Percentiles rank a stretch among this genome's conserved stretches.
These are phyloP conservation scores for Itoplectis maculator DNA, from an alignment of 2,888 invertebrate species.

Conservation along the genomic window DNA sequence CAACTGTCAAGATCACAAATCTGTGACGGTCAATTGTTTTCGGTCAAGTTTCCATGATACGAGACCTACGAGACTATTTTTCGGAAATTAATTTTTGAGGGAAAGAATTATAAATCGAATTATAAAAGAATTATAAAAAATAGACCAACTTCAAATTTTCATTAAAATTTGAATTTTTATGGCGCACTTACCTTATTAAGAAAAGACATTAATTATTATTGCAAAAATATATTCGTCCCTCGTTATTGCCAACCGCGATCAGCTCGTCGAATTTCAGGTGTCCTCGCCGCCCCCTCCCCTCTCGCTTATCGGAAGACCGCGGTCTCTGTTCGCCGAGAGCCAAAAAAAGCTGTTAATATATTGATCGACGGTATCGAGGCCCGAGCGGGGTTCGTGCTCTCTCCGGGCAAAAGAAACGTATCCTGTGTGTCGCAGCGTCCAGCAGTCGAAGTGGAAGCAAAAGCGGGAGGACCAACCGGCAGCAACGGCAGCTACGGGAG, in stretches of 20 bases:
- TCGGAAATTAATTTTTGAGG: too few species aligned
- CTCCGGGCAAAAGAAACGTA: constrained; percentile 37
- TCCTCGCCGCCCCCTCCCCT: constrained; percentile 34
- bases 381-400: constrained; percentile 41
- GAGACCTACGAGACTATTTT: too few species aligned
- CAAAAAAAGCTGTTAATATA: constrained; percentile 63
- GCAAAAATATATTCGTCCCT: too few species aligned
- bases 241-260: neutral
- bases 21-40: constrained; percentile 32
- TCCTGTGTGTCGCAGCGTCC: constrained; percentile 42
- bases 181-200: too few species aligned
- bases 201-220: too few species aligned
- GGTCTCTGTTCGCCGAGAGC: constrained; percentile 53
- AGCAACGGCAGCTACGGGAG: constrained; percentile 35
- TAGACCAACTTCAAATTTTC: too few species aligned
- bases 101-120: too few species aligned
- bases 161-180: too few species aligned
- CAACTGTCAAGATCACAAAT: neutral
- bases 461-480: constrained; percentile 31
- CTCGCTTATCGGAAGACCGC: constrained; percentile 54
- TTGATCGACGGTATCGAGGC: constrained; percentile 68
- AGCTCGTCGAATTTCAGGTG: constrained; percentile 28
- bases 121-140: too few species aligned
- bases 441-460: constrained; percentile 7
- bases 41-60: neutral